Conservation (phyloP, 2,113 vertebrate species). For the Rana temporaria region DNA sequence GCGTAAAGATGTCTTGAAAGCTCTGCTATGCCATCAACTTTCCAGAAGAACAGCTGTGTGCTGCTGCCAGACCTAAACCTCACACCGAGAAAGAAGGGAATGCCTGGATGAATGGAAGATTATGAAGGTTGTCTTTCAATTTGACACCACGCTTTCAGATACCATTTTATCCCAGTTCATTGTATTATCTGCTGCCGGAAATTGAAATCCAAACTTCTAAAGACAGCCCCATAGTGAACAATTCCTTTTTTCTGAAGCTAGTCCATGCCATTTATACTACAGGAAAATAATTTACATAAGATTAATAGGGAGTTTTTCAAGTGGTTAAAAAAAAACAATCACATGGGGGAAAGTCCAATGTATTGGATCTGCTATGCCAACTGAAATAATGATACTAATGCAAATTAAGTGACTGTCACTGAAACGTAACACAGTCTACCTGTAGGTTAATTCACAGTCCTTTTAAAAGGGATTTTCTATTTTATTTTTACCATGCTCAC, state of each 20-base stretch:
- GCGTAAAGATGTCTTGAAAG: not conserved
- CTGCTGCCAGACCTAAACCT: not conserved
- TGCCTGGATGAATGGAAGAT: constrained; percentile 39
- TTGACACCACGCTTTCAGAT: constrained; percentile 43
- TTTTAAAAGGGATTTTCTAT: not conserved
- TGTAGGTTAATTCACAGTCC: not conserved
- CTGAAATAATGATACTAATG: constrained; percentile 23
- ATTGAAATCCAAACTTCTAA: constrained; percentile 43
- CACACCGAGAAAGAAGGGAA: constrained; percentile 15
- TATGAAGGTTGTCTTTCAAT: constrained; percentile 42
- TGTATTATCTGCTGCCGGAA: constrained; percentile 32
- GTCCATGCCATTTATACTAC: not conserved
- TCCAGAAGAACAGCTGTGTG: constrained; percentile 23
- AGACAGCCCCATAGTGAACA: constrained; percentile 1
- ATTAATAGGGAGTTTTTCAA: constrained; percentile 11
- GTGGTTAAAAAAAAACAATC: constrained; percentile 2
- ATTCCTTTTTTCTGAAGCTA: not conserved
- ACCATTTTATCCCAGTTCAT: constrained; percentile 27
- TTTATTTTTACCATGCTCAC: too few relatives aligned
- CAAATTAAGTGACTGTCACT: constrained; percentile 27
- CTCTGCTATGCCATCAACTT: not conserved
- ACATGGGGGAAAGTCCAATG: constrained; percentile 5
- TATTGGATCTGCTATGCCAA: constrained; percentile 21
- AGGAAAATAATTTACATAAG: constrained; percentile 39
- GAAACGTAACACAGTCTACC: not conserved